Evolutionary conservation across 1,140 invertebrate species (phyloP), one percentile per base, ranked within the genome.

Genomic region (Drosophila miranda): DNA sequence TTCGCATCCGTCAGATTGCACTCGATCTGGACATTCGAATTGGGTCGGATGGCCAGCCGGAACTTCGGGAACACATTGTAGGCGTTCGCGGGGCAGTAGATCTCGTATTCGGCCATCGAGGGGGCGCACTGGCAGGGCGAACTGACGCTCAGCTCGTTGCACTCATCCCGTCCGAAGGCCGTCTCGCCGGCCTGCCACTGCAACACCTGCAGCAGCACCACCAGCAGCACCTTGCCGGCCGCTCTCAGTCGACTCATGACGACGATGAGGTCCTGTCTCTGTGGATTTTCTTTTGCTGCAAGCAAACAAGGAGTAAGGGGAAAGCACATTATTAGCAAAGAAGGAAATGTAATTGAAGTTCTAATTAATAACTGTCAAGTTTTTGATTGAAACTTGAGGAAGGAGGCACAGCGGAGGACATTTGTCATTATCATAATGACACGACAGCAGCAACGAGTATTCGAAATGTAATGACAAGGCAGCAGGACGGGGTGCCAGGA

Each of bases 111-210:
- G 1, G 61, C 46, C 49, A 75, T 66, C 0, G 70, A 70, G 8
- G 73, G 67, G 11, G 71, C 61, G 16, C 89, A 90, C n/a, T 82
- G 70, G 51, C 89, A 90, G 14, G 68, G 43, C 0, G 74, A 68
- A 13, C 49, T 62, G 3, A 63, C 50, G 11, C 67, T 73, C 3
- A 90, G 38, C 14, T 90, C 84, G 13, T 46, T 83, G 56, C 89
- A 90, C 1, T 81, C 76, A n/a, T 88, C 77, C 1, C 82, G 79
- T 0, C 75, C 77, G n/a, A 86, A 89, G 26, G 60, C 26, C 1
- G 75, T 72, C 23, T 28, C 52, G 6, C 58, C 46, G 9, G 42
- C n/a, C 11, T 61, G 75, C 67, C 57, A 87, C 16, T 48, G 51
- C 26, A 70, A 3, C 38, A 78, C n/a, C 23, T 69, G 63, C 16